phyloP scores from a whole-genome alignment of 1,140 invertebrate species.

The Lasaia peninsularis region DNA sequence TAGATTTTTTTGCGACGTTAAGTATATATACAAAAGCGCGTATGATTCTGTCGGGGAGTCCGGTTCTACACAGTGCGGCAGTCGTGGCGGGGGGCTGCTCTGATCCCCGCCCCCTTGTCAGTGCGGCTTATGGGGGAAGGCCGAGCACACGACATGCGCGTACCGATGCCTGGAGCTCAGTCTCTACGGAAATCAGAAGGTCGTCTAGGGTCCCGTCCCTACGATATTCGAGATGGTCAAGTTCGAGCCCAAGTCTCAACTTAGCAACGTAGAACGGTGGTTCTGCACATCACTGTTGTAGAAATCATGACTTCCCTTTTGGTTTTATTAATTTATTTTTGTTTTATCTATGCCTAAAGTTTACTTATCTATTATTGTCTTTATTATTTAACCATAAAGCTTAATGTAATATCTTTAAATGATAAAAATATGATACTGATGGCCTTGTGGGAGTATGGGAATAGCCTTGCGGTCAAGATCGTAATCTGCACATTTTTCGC shows the following conservation, averaged over 20 bases:
- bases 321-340: neutral
- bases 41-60: constrained; percentile 11
- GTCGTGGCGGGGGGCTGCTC: constrained; percentile 22
- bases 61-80: constrained; percentile 32
- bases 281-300: constrained; percentile 33
- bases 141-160: constrained; percentile 8
- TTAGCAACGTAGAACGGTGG: neutral
- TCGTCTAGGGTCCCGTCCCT: neutral
- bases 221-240: neutral
- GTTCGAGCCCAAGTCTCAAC: neutral
- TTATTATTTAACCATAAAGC: too few species aligned
- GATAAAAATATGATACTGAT: too few species aligned
- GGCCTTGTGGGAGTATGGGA: too few species aligned
- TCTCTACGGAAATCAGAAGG: constrained; percentile 5
- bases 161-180: constrained; percentile 5
- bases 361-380: too few species aligned
- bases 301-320: constrained; percentile 34
- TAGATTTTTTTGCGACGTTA: constrained; percentile 26
- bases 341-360: too few species aligned
- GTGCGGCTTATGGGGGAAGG: constrained; percentile 12
- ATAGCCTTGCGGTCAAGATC: too few species aligned
- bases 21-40: constrained; percentile 21
- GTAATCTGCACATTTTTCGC: too few species aligned
- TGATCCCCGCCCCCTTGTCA: constrained; percentile 17
- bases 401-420: too few species aligned